These are phyloP conservation scores for crab-eating macaque (Macaca fascicularis) DNA, from an alignment of 2,113 vertebrate genomes.

Conservation along the genomic window T2T-MFA8v1.1 NC_088377.1:126682501-126683000, in stretches of 20 bases:
- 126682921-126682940: conserved; percentile 37
- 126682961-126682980: conserved; percentile 56
- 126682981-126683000: conserved; percentile 52
- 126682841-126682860: conserved; percentile 5
- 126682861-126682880: conserved; percentile 13
- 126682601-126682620: conserved; percentile 8
- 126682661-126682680: conserved; percentile 25
- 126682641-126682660: conserved; percentile 28
- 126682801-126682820: conserved; percentile 9
- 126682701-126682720: neutral
- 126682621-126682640: conserved; percentile 35
- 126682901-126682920: neutral
- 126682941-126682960: neutral
- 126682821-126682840: neutral
- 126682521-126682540: neutral
- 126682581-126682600: conserved; percentile 27
- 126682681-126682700: conserved; percentile 51
- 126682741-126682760: neutral
- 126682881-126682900: conserved; percentile 11
- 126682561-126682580: conserved; percentile 6
- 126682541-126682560: neutral
- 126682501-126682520: neutral
- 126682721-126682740: conserved; percentile 13
- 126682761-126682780: neutral
- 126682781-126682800: conserved; percentile 25